Base-by-base conservation (phyloP, 2,888 invertebrate genomes). In the Tortrix viridana region DNA sequence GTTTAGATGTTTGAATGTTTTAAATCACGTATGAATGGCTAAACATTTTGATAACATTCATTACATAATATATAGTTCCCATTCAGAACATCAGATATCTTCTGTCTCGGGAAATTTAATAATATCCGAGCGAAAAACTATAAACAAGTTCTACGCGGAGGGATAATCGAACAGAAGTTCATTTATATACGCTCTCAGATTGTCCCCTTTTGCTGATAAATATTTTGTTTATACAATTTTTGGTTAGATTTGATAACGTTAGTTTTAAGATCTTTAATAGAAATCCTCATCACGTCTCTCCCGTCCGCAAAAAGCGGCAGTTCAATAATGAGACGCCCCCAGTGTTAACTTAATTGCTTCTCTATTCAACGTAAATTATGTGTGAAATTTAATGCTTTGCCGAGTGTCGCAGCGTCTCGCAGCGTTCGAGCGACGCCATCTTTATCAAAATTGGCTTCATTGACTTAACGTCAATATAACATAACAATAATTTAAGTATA, bases 341-440 rank as follows among this genome's bases (percentile, higher is more conserved):
- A 46, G 56, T 46, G 55, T 56, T 49, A 23, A 44, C 62, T 50
- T 62, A 62, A 62, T 62, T 62, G 50, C 56, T 62, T 50, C 44
- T 50, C 61, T 62, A 62, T 62, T 62, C 56, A 62, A 46, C 56
- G 44, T 56, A 26, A 62, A 62, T 62, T 52, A 57, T 26, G 62
- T 62, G 62, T 57, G 52, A 62, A 62, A 62, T 62, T 62, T 56
- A 56, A 62, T 62, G 61, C 62, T 50, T 61, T 56, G 62, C 38
- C 50, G 46, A 49, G 61, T 18, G 43, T 32, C 43, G 48, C 18
- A 20, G 18, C 18, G 32, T 19, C 32, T 26, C 18, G 22, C 18
- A 22, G 22, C 48, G 16, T 49, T 37, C 44, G 50, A 44, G 32
- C 55, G 20, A 22, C 61, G 43, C 48, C 60, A 41, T 26, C 48